Base-by-base conservation (phyloP, 2,888 invertebrate genomes). In the Sinohyriopsis cumingii region DNA sequence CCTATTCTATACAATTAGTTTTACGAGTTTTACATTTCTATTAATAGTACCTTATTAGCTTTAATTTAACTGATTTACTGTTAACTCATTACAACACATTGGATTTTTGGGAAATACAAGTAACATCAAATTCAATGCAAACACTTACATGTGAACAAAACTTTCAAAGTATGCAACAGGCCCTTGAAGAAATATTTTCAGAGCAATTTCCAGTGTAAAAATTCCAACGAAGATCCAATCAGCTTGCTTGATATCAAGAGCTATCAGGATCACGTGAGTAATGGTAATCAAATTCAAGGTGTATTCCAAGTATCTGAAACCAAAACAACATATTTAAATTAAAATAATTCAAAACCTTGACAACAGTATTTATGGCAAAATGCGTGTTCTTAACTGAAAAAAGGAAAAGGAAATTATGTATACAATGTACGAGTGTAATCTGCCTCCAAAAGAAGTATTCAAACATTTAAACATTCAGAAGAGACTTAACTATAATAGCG, bases 181-280 rank as follows among this genome's bases (percentile, higher is more conserved):
- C 59, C 91, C 91, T 71, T 85, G 87, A 6, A 89, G 85, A 75
- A 91, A 91, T 15, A 91, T 69, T 78, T 91, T 91, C 4, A 90
- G 80, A 6, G 90, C 5, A 62, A 91, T 91, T 82, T 91, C 91
- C 54, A 90, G n/a, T 53, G 85, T 80, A 79, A 91, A 91, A 22
- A 89, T 70, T 1, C 76, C 72, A 20, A 91, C 81, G 76, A 91
- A 91, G 61, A 87, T 85, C 87, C 89, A 89, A 71, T 90, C 90
- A 7, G 88, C 87, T n/a, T 82, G 79, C 57, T 85, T 81, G 5
- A 88, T 69, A 73, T 85, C 85, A 56, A 87, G 69, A 1, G 67
- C 88, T 72, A 91, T 89, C 69, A 89, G 86, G 33, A 90, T 76
- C 12, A 90, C 90, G 81, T 91, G 91, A 6, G 87, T 68, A 7